These are phyloP conservation scores for Pseudopodoces humilis DNA, from an alignment of 2,113 vertebrate species.

Conservation along the genomic window DNA sequence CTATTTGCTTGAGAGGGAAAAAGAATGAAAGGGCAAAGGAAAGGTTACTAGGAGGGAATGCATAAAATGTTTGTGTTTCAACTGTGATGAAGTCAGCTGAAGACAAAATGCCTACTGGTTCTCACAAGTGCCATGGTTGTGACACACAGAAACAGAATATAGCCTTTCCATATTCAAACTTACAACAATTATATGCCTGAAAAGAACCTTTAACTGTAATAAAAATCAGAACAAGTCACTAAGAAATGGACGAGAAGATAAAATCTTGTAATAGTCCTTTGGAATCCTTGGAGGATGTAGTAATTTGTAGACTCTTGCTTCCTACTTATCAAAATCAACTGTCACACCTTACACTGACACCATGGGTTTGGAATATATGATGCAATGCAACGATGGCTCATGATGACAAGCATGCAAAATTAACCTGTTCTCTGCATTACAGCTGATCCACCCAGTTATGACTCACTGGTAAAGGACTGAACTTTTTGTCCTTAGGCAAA, in stretches of 20 bases:
- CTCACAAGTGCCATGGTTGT: not conserved
- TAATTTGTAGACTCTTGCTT: constrained; percentile 19
- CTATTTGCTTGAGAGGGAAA: not conserved
- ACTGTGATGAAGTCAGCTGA: not conserved
- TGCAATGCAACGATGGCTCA: not conserved
- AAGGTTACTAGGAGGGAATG: not conserved
- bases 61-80: not conserved
- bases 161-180: not conserved
- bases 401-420: fast-evolving
- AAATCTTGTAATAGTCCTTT: not conserved
- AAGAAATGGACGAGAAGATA: not conserved
- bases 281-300: not conserved
- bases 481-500: not conserved
- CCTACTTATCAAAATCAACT: not conserved
- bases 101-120: not conserved
- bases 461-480: not conserved
- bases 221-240: not conserved
- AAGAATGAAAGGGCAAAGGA: not conserved
- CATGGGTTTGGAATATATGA: not conserved
- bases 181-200: not conserved
- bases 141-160: not conserved
- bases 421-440: not conserved
- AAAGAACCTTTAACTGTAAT: not conserved
- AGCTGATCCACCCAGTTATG: not conserved
- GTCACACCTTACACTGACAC: not conserved